Conservation (phyloP, 37 sponge, comb jelly and placozoan species). For the Spongilla lacustris region DNA sequence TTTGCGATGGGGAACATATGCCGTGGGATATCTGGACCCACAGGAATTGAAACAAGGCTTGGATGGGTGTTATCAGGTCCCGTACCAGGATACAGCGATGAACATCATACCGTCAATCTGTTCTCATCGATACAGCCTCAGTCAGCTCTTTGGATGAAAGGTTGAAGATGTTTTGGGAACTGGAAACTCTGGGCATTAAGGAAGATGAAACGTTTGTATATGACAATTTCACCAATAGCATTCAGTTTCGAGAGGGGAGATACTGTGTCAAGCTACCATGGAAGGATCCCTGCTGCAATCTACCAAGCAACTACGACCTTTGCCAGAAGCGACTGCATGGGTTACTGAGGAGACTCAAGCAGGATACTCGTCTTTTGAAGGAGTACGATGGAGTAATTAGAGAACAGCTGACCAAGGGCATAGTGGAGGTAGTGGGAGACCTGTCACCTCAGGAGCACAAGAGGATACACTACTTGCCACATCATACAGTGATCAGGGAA, state of each 20-base stretch:
- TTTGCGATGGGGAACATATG: not conserved
- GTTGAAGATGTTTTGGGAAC: slow-evolving; percentile 29
- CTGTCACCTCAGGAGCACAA: not conserved
- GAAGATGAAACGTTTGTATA: slow-evolving; percentile 3
- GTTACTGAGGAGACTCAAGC: slow-evolving; percentile 12
- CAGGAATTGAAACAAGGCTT: slow-evolving; percentile 18
- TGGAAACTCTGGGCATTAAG: slow-evolving; percentile 34
- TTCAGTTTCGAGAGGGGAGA: slow-evolving; percentile 4
- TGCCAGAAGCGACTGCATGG: slow-evolving; percentile 6
- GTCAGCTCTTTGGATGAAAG: not conserved
- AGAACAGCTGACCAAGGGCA: slow-evolving; percentile 32
- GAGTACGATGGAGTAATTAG: slow-evolving; percentile 28
- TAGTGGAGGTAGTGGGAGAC: slow-evolving; percentile 19
- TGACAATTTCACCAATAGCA: slow-evolving; percentile 5
- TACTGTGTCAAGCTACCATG: slow-evolving; percentile 40
- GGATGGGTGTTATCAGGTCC: slow-evolving; percentile 49
- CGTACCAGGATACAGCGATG: not conserved
- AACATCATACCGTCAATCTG: not conserved
- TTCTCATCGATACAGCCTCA: not conserved
- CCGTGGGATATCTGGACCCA: not conserved
- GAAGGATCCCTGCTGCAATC: slow-evolving; percentile 15
- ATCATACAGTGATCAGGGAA: slow-evolving; percentile 23
- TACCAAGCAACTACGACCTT: slow-evolving; percentile 40
- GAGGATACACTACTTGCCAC: slow-evolving; percentile 35
- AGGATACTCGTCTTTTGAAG: slow-evolving; percentile 5